Evolutionary conservation across 2,888 invertebrate species (phyloP).

Genomic region (Cylindroiulus punctatus): DNA sequence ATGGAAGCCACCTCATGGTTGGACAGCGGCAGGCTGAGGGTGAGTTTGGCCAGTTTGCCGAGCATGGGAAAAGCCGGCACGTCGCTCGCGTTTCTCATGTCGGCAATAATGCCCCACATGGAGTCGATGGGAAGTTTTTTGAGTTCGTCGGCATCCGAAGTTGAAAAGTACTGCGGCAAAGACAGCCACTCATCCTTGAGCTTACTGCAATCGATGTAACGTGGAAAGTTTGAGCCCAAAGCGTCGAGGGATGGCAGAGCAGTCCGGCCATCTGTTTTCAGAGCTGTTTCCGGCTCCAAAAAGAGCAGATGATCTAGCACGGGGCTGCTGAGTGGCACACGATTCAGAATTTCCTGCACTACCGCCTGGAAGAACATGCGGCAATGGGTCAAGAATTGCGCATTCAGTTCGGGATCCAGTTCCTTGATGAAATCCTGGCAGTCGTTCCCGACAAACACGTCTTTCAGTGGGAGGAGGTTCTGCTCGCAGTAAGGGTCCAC

Average conservation of each 20-base stretch:
- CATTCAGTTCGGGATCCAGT: slow-evolving; percentile 50
- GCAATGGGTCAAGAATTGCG: slow-evolving; percentile 49
- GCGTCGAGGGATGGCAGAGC: slow-evolving; percentile 25
- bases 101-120: slow-evolving; percentile 55
- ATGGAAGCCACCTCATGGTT: slow-evolving; percentile 45
- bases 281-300: slow-evolving; percentile 52
- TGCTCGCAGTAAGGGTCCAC: slow-evolving; percentile 49
- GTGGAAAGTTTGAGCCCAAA: slow-evolving; percentile 26
- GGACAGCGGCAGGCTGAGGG: slow-evolving; percentile 52
- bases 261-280: slow-evolving; percentile 38
- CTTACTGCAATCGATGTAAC: neutral
- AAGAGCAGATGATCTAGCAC: slow-evolving; percentile 51
- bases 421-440: slow-evolving; percentile 32
- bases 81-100: slow-evolving; percentile 52
- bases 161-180: slow-evolving; percentile 53
- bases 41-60: slow-evolving; percentile 53
- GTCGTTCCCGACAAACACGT: slow-evolving; percentile 51
- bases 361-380: slow-evolving; percentile 52
- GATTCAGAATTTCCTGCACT: slow-evolving; percentile 37
- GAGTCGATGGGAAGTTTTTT: slow-evolving; percentile 55
- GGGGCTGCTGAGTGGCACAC: slow-evolving; percentile 44
- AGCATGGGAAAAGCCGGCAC: slow-evolving; percentile 49
- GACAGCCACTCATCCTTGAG: slow-evolving; percentile 50
- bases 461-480: slow-evolving; percentile 51
- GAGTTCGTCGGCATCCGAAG: slow-evolving; percentile 51